Conservation (phyloP, 2,113 vertebrate genomes). For the Prolemur simus region DNA sequence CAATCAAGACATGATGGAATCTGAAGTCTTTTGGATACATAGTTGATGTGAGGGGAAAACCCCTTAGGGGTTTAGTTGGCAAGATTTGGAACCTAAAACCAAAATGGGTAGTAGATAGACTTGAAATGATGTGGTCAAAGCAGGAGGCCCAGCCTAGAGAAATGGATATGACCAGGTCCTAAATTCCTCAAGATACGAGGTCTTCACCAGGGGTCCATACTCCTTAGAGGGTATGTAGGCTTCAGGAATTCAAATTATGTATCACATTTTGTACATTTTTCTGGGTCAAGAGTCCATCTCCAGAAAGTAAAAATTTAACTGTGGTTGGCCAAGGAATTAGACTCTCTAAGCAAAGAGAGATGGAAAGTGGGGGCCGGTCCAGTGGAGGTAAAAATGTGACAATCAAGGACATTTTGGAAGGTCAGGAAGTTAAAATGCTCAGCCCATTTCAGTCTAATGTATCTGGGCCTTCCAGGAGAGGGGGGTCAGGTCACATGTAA, state of each 20-base stretch:
- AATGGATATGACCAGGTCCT: background rate
- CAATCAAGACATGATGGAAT: background rate
- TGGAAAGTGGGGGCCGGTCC: accelerated
- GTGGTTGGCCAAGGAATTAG: background rate
- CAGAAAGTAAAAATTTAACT: background rate
- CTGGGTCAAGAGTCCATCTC: background rate
- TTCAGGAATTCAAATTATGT: background rate
- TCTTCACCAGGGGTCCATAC: background rate
- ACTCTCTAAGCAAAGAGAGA: background rate
- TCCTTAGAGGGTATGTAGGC: background rate
- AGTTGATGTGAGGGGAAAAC: background rate
- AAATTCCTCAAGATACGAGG: background rate
- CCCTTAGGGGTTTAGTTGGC: background rate
- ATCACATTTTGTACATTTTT: background rate
- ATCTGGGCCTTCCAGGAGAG: background rate
- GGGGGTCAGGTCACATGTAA: background rate
- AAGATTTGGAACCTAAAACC: background rate
- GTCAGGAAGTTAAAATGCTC: background rate
- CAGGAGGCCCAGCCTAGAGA: background rate
- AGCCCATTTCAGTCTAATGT: background rate
- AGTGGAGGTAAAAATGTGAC: background rate
- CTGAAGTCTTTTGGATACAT: background rate
- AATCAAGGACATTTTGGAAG: background rate
- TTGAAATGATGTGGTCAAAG: background rate
- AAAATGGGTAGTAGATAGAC: background rate